phyloP scores from a whole-genome alignment of 1,140 invertebrate species.

The Ptiloglossa arizonensis region DNA sequence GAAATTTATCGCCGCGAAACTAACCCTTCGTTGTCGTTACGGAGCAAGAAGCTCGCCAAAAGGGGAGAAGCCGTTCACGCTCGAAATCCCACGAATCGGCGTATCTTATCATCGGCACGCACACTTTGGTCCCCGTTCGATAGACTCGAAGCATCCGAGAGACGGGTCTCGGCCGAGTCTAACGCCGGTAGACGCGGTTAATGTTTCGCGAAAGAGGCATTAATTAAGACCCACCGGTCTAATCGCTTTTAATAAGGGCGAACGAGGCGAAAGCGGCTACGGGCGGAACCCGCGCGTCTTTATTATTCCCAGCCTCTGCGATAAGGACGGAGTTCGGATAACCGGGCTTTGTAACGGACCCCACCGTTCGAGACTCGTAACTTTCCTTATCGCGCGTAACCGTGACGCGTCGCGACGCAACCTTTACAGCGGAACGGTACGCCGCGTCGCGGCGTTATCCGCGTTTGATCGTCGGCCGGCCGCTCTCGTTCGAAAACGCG shows the following conservation, averaged over 20 bases:
- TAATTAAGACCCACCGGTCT: conserved; percentile 50
- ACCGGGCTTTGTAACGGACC: background rate
- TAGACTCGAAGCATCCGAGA: conserved; percentile 10
- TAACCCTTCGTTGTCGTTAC: too few relatives aligned
- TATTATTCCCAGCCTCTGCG: conserved; percentile 8
- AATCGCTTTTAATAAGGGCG: conserved; percentile 41
- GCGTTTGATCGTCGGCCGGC: background rate
- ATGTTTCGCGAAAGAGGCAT: conserved; percentile 57
- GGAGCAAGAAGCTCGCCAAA: background rate
- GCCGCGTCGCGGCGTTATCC: background rate
- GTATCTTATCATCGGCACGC: conserved; percentile 41
- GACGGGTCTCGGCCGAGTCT: background rate
- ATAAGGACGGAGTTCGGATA: conserved; percentile 20
- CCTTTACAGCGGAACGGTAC: background rate
- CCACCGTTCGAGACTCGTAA: conserved; percentile 24
- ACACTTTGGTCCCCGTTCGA: conserved; percentile 19
- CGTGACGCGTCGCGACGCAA: conserved; percentile 4
- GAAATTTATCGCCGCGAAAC: too few relatives aligned
- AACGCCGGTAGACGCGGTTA: conserved; percentile 48
- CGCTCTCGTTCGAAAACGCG: background rate
- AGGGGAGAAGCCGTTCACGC: background rate
- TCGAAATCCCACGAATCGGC: background rate
- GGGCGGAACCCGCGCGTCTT: background rate
- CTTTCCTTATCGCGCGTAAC: conserved; percentile 23
- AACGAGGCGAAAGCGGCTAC: conserved; percentile 3